Evolutionary conservation across 2,113 vertebrate species (phyloP).

Genomic region (Helogale parvula): DNA sequence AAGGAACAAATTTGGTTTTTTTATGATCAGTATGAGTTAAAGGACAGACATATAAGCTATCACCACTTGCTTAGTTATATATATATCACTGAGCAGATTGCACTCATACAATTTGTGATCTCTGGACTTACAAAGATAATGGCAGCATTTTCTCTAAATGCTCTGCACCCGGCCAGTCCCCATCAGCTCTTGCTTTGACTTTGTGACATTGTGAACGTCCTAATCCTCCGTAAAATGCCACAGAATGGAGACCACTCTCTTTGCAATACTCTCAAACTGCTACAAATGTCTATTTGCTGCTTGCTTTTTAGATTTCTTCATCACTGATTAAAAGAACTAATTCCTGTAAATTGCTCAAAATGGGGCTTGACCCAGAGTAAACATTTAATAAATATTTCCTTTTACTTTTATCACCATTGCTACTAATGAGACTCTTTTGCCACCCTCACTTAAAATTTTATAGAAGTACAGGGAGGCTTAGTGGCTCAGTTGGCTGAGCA

Average conservation of each 20-base stretch:
- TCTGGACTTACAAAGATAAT: not conserved
- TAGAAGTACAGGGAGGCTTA: not conserved
- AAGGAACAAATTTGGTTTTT: not conserved
- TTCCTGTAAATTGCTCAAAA: conserved; percentile 26
- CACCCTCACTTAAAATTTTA: not conserved
- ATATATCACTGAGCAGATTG: not conserved
- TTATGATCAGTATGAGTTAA: not conserved
- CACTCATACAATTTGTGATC: not conserved
- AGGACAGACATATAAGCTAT: not conserved
- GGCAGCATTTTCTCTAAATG: not conserved
- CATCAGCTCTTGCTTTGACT: not conserved
- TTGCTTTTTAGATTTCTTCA: not conserved
- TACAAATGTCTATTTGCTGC: not conserved
- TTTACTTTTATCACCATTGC: not conserved
- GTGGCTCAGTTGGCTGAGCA: no score
- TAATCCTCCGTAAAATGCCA: not conserved
- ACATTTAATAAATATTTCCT: not conserved
- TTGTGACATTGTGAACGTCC: not conserved
- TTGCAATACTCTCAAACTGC: not conserved
- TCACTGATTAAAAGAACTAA: not conserved
- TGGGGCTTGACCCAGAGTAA: not conserved
- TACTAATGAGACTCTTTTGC: not conserved
- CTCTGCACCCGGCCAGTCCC: not conserved
- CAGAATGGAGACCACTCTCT: not conserved
- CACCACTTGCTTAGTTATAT: not conserved